These are phyloP conservation scores for Ancistrus triradiatus DNA, from an alignment of 2,113 vertebrate genomes.

Conservation along the genomic window DNA sequence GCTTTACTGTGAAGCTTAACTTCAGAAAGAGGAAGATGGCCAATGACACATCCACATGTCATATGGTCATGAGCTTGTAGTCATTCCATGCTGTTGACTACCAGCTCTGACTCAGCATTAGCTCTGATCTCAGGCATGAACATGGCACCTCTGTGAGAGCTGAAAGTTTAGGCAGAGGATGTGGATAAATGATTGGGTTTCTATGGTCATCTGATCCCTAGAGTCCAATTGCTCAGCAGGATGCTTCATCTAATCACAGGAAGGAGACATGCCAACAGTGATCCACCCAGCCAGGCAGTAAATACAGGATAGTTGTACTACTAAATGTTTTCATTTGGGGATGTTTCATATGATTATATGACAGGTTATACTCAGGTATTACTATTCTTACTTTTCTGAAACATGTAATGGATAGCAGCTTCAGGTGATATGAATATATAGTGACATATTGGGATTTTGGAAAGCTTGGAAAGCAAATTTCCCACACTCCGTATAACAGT, in stretches of 20 bases:
- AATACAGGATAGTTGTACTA: no score
- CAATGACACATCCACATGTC: neutral
- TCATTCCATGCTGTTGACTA: neutral
- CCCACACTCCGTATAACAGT: no score
- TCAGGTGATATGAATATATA: no score
- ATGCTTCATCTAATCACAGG: slow-evolving; percentile 9
- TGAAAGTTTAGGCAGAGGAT: slow-evolving; percentile 23
- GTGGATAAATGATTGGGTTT: slow-evolving; percentile 17
- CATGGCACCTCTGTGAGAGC: slow-evolving; percentile 10
- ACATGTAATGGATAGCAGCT: no score
- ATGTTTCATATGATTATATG: no score
- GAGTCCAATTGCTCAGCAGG: neutral
- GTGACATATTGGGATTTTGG: no score
- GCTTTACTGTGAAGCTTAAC: neutral
- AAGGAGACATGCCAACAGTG: neutral
- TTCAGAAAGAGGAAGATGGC: neutral
- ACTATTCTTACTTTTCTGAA: no score
- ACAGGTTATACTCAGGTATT: no score
- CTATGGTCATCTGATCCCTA: slow-evolving; percentile 11
- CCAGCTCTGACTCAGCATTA: neutral
- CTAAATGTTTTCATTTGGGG: no score
- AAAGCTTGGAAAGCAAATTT: no score
- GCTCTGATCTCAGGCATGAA: neutral
- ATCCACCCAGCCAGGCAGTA: neutral
- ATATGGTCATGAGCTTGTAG: neutral